Evolutionary conservation across 1,140 invertebrate species (phyloP).

Genomic region (Tribolium madens): DNA sequence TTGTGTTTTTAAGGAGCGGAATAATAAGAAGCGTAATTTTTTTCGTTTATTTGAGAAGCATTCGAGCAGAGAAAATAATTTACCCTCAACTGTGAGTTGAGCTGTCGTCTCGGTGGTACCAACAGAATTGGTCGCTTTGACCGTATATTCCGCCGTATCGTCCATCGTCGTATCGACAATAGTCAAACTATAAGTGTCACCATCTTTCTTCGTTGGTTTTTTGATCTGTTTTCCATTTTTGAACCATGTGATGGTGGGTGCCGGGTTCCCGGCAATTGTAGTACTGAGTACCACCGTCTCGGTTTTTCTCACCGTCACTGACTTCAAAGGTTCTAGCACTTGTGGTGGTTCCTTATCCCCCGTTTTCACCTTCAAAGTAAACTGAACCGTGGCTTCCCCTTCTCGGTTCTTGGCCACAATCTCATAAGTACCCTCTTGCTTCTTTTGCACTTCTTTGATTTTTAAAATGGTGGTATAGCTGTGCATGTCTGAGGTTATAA

Average conservation of each 20-base stretch:
- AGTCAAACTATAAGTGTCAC: slow-evolving; percentile 76
- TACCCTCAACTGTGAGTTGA: slow-evolving; percentile 85
- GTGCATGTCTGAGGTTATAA: slow-evolving; percentile 87
- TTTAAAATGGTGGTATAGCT: slow-evolving; percentile 87
- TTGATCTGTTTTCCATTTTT: slow-evolving; percentile 80
- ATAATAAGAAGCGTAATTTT: slow-evolving; percentile 17
- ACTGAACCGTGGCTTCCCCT: slow-evolving; percentile 86
- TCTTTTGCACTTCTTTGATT: slow-evolving; percentile 81
- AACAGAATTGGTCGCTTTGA: slow-evolving; percentile 83
- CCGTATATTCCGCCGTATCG: slow-evolving; percentile 83
- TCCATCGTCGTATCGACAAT: slow-evolving; percentile 75
- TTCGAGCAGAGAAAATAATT: slow-evolving; percentile 44
- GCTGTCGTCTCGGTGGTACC: slow-evolving; percentile 82
- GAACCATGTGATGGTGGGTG: slow-evolving; percentile 83
- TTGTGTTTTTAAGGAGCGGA: not conserved
- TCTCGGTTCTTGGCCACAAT: slow-evolving; percentile 89
- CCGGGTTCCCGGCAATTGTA: slow-evolving; percentile 84
- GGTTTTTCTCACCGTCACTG: slow-evolving; percentile 80
- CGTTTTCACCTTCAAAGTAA: slow-evolving; percentile 86
- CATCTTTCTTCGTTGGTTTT: slow-evolving; percentile 71
- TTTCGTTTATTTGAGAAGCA: slow-evolving; percentile 4
- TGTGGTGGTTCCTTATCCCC: slow-evolving; percentile 81
- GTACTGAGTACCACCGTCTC: slow-evolving; percentile 81
- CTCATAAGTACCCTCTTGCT: slow-evolving; percentile 90
- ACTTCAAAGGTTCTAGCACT: slow-evolving; percentile 83